Conservation (phyloP, 2,113 vertebrate genomes). For the Halichoeres trimaculatus region DNA sequence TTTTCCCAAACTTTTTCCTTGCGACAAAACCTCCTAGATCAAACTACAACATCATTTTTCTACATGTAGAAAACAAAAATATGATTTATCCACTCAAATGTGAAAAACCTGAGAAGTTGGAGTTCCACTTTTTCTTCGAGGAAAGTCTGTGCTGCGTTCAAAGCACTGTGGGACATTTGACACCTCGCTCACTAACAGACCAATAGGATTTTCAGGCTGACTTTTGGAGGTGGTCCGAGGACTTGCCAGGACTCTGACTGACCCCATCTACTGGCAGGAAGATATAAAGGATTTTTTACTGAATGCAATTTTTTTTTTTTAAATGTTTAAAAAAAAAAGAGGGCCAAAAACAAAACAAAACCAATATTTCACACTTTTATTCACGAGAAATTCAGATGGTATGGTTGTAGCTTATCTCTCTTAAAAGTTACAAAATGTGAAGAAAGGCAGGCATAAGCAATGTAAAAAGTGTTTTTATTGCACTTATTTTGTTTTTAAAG, state of each 20-base stretch:
- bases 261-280: conserved; percentile 64
- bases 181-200: conserved; percentile 23
- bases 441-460: too few relatives aligned
- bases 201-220: conserved; percentile 51
- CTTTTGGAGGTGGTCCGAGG: conserved; percentile 34
- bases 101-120: background rate
- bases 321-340: too few relatives aligned
- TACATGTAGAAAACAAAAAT: rapidly evolving
- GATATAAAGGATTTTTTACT: too few relatives aligned
- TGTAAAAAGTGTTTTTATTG: too few relatives aligned
- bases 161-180: conserved; percentile 52
- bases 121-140: background rate
- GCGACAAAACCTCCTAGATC: background rate
- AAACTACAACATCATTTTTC: too few relatives aligned
- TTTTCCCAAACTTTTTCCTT: rapidly evolving
- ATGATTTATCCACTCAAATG: background rate
- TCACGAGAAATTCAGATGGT: too few relatives aligned
- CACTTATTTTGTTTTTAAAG: too few relatives aligned
- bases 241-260: conserved; percentile 20
- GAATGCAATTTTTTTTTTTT: too few relatives aligned
- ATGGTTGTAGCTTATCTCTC: too few relatives aligned
- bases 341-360: too few relatives aligned
- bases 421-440: too few relatives aligned
- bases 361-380: too few relatives aligned
- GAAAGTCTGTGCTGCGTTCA: conserved; percentile 43